Evolutionary conservation across 2,888 invertebrate species (phyloP).

Genomic region (Zeuzera pyrina): DNA sequence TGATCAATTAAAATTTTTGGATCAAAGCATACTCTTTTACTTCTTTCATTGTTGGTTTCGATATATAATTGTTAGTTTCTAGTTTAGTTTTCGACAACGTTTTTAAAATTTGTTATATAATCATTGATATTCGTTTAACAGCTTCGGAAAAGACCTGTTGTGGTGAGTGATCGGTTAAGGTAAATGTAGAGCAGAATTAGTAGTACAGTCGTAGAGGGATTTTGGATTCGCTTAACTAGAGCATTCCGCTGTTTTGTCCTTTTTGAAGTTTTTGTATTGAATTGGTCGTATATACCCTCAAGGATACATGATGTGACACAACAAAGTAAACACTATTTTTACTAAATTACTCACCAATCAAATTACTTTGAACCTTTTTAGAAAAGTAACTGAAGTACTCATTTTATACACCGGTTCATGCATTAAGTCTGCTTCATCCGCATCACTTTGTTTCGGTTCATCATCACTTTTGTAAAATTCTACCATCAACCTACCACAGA

Average conservation of each 20-base stretch:
- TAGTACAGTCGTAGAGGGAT: conserved; percentile 49
- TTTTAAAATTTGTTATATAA: conserved; percentile 23
- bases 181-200: conserved; percentile 48
- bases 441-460: too few species aligned
- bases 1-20: too few species aligned
- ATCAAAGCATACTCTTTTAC: too few species aligned
- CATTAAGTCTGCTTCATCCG: too few species aligned
- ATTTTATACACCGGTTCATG: too few species aligned
- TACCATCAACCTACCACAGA: too few species aligned
- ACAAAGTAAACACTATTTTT: conserved; percentile 22
- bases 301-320: conserved; percentile 32
- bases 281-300: conserved; percentile 19
- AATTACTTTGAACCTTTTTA: too few species aligned
- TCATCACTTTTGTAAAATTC: too few species aligned
- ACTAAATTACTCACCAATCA: too few species aligned
- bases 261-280: conserved; percentile 25
- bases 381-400: too few species aligned
- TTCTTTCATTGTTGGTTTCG: too few species aligned
- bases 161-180: conserved; percentile 66
- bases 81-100: conserved; percentile 9
- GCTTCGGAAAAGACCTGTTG: conserved; percentile 71
- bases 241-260: conserved; percentile 30
- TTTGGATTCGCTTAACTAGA: conserved; percentile 52
- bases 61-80: too few species aligned
- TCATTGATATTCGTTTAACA: conserved; percentile 59